phyloP scores from a whole-genome alignment of 2,888 invertebrate species.

The Lithophane ornitopus region DNA sequence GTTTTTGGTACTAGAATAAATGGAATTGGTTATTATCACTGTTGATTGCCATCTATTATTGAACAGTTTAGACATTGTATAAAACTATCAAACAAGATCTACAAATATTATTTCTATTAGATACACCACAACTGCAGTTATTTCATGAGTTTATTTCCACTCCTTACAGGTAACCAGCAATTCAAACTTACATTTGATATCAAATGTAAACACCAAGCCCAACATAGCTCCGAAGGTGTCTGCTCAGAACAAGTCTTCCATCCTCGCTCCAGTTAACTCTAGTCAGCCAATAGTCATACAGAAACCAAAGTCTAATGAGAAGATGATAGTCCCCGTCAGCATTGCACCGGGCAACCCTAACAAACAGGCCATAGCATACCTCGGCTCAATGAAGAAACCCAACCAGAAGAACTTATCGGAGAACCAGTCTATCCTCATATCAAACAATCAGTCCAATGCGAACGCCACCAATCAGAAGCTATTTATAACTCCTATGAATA shows the following conservation, averaged over 20 bases:
- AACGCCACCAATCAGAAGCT: constrained; percentile 89
- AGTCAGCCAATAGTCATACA: constrained; percentile 91
- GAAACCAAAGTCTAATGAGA: constrained; percentile 87
- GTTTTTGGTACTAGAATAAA: not conserved
- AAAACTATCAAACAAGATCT: not conserved
- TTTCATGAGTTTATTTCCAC: constrained; percentile 42
- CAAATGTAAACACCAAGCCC: constrained; percentile 84
- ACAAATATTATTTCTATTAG: constrained; percentile 1
- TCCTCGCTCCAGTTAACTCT: constrained; percentile 83
- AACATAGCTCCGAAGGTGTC: constrained; percentile 85
- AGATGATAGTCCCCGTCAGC: constrained; percentile 88
- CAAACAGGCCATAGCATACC: constrained; percentile 89
- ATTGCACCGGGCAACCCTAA: constrained; percentile 81
- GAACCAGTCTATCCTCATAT: constrained; percentile 86
- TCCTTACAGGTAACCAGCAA: constrained; percentile 84
- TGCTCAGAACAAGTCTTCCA: constrained; percentile 82
- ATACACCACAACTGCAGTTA: not conserved
- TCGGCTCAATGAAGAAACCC: constrained; percentile 90
- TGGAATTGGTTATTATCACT: not conserved
- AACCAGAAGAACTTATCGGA: constrained; percentile 81
- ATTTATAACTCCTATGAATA: constrained; percentile 90
- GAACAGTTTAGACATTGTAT: not conserved
- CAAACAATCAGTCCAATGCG: constrained; percentile 84
- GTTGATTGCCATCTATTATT: not conserved
- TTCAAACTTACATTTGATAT: constrained; percentile 86